Conservation (phyloP, 2,888 invertebrate genomes). For the Eumacrocentrus americanus region DNA sequence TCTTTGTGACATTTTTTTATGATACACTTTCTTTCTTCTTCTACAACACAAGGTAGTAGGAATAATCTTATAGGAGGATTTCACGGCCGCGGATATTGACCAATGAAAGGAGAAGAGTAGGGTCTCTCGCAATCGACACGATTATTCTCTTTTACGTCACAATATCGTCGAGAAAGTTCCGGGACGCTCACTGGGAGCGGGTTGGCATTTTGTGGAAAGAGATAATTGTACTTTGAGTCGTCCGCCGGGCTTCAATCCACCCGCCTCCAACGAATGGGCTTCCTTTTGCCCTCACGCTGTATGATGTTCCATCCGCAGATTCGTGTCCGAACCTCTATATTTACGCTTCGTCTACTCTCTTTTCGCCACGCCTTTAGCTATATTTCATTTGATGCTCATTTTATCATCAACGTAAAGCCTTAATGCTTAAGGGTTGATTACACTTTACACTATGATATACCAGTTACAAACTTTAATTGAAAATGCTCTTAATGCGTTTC, state of each 20-base stretch:
- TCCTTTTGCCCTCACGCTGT: background rate
- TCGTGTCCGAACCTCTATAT: background rate
- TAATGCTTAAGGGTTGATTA: too few species aligned
- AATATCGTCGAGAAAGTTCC: slow-evolving; percentile 40
- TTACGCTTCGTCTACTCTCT: background rate
- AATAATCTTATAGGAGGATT: too few species aligned
- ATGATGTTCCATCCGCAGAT: background rate
- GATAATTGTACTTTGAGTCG: slow-evolving; percentile 37
- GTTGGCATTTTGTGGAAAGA: slow-evolving; percentile 41
- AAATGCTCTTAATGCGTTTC: too few species aligned
- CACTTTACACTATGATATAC: too few species aligned
- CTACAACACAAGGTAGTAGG: too few species aligned
- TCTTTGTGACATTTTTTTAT: too few species aligned
- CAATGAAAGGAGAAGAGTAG: slow-evolving; percentile 7
- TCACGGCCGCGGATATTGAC: slow-evolving; percentile 25
- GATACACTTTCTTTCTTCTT: too few species aligned
- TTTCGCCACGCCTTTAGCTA: background rate
- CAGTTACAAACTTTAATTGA: too few species aligned
- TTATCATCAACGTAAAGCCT: too few species aligned
- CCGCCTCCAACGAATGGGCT: background rate
- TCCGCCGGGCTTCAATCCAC: slow-evolving; percentile 14
- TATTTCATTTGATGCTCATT: background rate
- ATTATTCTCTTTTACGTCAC: slow-evolving; percentile 42
- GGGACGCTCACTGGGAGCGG: slow-evolving; percentile 39
- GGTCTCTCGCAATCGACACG: slow-evolving; percentile 40